Base-by-base conservation (phyloP, 2,797 vertebrate species). In the Borostomias antarcticus region DNA sequence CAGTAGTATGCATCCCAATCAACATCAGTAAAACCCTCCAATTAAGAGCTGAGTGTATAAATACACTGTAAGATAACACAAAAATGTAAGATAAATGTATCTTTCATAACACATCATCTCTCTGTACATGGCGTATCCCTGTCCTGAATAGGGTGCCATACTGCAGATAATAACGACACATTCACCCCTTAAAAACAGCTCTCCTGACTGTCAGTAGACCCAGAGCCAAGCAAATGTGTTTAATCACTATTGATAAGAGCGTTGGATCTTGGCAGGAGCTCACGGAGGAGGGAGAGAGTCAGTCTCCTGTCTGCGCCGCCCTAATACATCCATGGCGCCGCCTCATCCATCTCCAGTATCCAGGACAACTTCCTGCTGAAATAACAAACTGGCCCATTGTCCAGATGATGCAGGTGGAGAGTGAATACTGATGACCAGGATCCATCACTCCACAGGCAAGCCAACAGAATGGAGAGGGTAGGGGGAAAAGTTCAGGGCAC, bases 401-500 rank as follows among this genome's bases (percentile, higher is more conserved):
- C 47, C 48, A 60, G 19, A 59, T 68, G 58, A 68, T 32, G 54
- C 33, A 53, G 58, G 15, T 5, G 29, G 25, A 23, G 57, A 28
- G 26, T 28, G 58, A 65, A 74, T 69, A 58, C 67, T 61, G 59
- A 69, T 74, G 50, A 47, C 11, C 17, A 29, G 11, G n/a, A 57
- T 47, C 8, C 8, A 50, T 32, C 60, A 37, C 30, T 43, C 28
- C 57, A 6, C n/a, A 26, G 52, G 30, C 59, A 32, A 30, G 53
- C 47, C 26, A 62, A 23, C 43, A 51, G 23, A 17, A 17, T 5
- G 40, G 4, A 17, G 40, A 17, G 40, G 33, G n/a, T n/a, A n/a
- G 40, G 40, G 4, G 40, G 56, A 19, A 9, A 40, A 33, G 21
- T 15, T 33, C 7, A 21, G 23, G 56, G 32, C 9, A 21, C 33